These are phyloP conservation scores for Zalophus californianus DNA, from an alignment of 2,797 vertebrate genomes.

Conservation along the genomic window DNA sequence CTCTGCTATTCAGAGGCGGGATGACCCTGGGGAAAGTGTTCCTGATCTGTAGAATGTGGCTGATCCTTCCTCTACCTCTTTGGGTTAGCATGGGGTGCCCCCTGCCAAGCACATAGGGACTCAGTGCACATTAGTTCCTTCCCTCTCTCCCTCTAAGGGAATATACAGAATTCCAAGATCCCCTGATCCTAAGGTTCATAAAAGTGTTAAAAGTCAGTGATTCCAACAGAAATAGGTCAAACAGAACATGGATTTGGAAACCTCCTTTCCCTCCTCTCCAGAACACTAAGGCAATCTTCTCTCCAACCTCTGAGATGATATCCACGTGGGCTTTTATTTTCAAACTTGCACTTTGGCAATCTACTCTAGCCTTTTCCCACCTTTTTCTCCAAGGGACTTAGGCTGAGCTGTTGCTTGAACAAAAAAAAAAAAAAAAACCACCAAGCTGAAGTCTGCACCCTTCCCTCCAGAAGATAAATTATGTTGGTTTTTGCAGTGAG, in stretches of 20 bases:
- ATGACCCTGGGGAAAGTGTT: background rate
- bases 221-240: constrained; percentile 21
- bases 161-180: background rate
- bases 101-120: background rate
- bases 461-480: constrained; percentile 85
- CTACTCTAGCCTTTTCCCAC: background rate
- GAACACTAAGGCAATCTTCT: background rate
- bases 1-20: background rate
- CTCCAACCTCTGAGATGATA: background rate
- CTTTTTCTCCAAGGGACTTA: constrained; percentile 49
- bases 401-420: constrained; percentile 68
- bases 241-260: background rate
- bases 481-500: constrained; percentile 81
- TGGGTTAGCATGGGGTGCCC: background rate
- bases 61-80: background rate
- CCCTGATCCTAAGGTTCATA: background rate
- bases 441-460: constrained; percentile 67
- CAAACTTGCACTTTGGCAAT: constrained; percentile 46
- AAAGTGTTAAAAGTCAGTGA: background rate
- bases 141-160: background rate
- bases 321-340: constrained; percentile 55
- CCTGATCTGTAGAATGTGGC: background rate
- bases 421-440: constrained; percentile 12
- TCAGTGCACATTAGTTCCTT: background rate
- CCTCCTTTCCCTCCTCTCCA: background rate